A percentile compares a stretch with the other conserved stretches of the same genome.
Conservation (phyloP, 2,113 vertebrate genomes). For the Felis chaus region DNA sequence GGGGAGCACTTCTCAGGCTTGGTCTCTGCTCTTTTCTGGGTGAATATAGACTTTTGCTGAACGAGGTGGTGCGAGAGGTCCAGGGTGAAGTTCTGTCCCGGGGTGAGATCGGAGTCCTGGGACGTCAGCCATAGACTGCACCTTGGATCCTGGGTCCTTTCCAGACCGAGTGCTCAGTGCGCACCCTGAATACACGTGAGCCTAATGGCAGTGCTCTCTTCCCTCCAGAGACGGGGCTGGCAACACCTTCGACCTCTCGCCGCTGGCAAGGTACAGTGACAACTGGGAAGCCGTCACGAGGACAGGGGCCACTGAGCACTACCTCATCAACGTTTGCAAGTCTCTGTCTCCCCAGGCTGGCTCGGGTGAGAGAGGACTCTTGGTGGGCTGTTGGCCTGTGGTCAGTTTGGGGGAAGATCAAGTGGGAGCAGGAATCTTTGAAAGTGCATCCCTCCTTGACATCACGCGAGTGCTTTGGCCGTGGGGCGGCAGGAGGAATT, state of each 20-base stretch:
- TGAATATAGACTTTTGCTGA: not conserved
- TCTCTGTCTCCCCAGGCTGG: conserved; percentile 90
- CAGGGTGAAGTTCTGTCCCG: fast-evolving
- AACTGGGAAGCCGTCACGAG: conserved; percentile 91
- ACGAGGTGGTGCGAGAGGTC: not conserved
- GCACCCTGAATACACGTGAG: fast-evolving
- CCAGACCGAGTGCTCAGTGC: fast-evolving
- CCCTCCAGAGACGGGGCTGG: conserved; percentile 88
- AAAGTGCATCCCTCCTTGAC: fast-evolving
- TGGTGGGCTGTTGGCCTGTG: fast-evolving
- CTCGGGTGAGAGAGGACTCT: conserved; percentile 78
- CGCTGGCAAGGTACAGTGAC: conserved; percentile 87
- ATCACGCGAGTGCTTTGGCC: not conserved
- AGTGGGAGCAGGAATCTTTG: fast-evolving
- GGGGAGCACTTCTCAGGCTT: not conserved
- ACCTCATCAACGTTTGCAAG: conserved; percentile 95
- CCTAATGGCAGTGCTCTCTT: fast-evolving
- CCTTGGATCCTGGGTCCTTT: not conserved
- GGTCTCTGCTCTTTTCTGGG: not conserved
- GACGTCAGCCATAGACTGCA: fast-evolving
- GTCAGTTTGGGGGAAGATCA: fast-evolving
- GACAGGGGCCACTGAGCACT: conserved; percentile 80
- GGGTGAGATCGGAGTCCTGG: fast-evolving
- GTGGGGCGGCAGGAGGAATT: fast-evolving
- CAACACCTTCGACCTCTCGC: conserved; percentile 92